Base-by-base conservation (phyloP, 2,113 vertebrate genomes). In the Circaetus gallicus region DNA sequence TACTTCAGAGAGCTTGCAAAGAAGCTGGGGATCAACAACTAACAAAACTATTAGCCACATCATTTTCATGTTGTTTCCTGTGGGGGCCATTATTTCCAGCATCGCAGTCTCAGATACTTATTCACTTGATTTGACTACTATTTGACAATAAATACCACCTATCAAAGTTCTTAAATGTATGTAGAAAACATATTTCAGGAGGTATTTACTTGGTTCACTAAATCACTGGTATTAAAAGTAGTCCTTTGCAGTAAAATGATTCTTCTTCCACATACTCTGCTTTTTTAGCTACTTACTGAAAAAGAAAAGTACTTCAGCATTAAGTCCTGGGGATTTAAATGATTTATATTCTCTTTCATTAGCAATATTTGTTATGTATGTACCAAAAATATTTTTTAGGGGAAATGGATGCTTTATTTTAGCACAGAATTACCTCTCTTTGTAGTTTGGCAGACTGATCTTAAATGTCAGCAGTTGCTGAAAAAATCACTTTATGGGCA, bases 401-500 rank as follows among this genome's bases (percentile, higher is more conserved):
- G 90, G 76, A 96, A 97, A 86, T 80, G 11, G 92, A 50, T 96
- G 80, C 81, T 97, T 97, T 98, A 15, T 76, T 87, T 93, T 82
- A 93, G 89, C 73, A 90, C 89, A 97, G 84, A 71, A 92, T 96
- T 84, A 89, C 7, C 4, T 84, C 67, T 91, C 94, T 87, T 94
- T n/a, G n/a, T n/a, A n/a, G n/a, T n/a, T n/a, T n/a, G n/a, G n/a
- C n/a, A n/a, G n/a, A n/a, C n/a, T n/a, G n/a, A n/a, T n/a, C n/a
- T n/a, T n/a, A n/a, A n/a, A n/a, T n/a, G 90, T 98, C 96, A 97
- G 90, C 94, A 96, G 82, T 87, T 81, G 92, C 81, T 84, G 72
- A 83, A 96, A 96, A 97, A 96, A 95, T 89, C 72, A 95, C 87
- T 97, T 96, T 92, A 96, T 96, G 85, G 95, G 88, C 91, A 97